Evolutionary conservation across 2,888 invertebrate genomes (phyloP).

Genomic region (Bhutanitis thaidina): DNA sequence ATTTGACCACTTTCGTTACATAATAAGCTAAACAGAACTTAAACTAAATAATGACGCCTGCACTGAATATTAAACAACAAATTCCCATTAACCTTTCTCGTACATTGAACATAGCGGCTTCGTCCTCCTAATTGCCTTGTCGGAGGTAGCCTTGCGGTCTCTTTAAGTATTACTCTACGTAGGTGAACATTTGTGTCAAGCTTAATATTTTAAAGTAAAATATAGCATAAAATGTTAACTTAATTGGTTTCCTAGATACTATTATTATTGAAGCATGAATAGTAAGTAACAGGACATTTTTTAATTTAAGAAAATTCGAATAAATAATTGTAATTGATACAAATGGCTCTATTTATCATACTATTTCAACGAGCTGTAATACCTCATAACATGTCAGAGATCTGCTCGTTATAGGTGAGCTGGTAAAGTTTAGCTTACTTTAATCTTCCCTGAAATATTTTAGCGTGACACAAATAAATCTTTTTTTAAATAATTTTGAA

Average conservation of each 20-base stretch:
- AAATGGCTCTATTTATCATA: slow-evolving; percentile 5
- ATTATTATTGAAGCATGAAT: too few species aligned
- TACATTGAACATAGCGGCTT: slow-evolving; percentile 3
- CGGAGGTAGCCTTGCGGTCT: slow-evolving; percentile 11
- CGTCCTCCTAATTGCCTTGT: slow-evolving; percentile 10
- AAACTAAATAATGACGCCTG: too few species aligned
- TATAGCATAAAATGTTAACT: too few species aligned
- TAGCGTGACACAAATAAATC: slow-evolving; percentile 6
- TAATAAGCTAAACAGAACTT: too few species aligned
- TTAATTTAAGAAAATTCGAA: too few species aligned
- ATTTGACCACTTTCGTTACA: too few species aligned
- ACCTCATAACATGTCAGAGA: slow-evolving; percentile 4
- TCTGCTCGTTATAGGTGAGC: slow-evolving; percentile 10
- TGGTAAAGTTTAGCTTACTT: slow-evolving; percentile 5
- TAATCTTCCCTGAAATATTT: slow-evolving; percentile 15
- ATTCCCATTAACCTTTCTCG: background rate
- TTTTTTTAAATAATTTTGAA: too few species aligned
- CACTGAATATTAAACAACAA: too few species aligned
- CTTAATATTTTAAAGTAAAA: background rate
- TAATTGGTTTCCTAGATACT: too few species aligned
- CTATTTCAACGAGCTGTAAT: slow-evolving; percentile 6
- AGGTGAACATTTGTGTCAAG: slow-evolving; percentile 3
- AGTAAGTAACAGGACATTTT: too few species aligned
- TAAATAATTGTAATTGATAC: background rate
- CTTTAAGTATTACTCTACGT: background rate